Percentiles rank a stretch among this genome's conserved stretches.
These are phyloP conservation scores for Himalopsyche tibetana DNA, from an alignment of 2,888 invertebrate species.

Conservation along the genomic window DNA sequence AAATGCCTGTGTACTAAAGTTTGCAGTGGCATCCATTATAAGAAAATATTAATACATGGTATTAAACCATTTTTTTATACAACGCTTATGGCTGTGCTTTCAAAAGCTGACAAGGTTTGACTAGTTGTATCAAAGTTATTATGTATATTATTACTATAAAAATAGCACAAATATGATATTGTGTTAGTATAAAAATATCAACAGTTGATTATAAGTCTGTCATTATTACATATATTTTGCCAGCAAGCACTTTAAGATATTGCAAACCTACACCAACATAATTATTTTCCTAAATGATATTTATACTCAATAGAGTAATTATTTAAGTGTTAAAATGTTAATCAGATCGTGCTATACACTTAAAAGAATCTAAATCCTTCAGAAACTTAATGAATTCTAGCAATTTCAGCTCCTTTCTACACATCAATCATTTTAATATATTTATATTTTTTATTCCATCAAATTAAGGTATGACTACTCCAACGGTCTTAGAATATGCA, in stretches of 20 bases:
- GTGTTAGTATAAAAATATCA: neutral
- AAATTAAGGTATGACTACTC: no score
- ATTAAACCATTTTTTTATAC: slow-evolving; percentile 11
- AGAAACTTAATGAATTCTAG: no score
- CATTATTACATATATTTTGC: neutral
- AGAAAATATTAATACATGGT: slow-evolving; percentile 12
- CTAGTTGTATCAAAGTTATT: slow-evolving; percentile 25
- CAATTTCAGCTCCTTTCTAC: no score
- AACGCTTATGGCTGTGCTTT: slow-evolving; percentile 32
- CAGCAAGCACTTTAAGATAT: neutral
- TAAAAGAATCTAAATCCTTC: no score
- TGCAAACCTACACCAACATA: no score
- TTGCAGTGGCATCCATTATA: slow-evolving; percentile 1
- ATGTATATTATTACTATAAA: slow-evolving; percentile 8
- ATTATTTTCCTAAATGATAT: no score
- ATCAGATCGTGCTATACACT: no score
- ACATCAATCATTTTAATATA: no score
- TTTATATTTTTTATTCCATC: no score
- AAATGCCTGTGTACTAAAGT: neutral
- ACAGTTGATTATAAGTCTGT: neutral
- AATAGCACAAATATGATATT: neutral
- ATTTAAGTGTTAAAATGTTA: no score
- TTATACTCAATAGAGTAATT: no score
- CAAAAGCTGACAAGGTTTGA: neutral
- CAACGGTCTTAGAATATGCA: no score